Evolutionary conservation across 1,140 invertebrate species (phyloP), one percentile per base, ranked within the genome.

Genomic region (Drosophila lacertosa): DNA sequence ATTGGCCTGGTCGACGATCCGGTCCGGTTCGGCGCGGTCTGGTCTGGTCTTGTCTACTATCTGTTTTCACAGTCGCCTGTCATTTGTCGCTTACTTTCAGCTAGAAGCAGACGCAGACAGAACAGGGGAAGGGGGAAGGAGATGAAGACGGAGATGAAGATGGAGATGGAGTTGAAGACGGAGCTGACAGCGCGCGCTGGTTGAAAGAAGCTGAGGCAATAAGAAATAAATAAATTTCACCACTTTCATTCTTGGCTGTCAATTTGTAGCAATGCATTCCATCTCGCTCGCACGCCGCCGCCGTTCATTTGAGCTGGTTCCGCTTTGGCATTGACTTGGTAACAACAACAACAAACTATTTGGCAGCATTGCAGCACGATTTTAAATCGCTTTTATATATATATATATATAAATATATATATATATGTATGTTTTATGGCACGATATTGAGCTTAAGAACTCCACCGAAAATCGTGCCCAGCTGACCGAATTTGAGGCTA

Each of bases 221-320:
- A 59, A 67, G 51, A 71, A 57, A 69, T 57, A 74, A 59, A 75
- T 72, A 73, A 77, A 75, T 77, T 77, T 77, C 75, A 77, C 75
- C 72, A 77, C 75, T 77, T 77, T 77, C 72, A 77, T 77, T 77
- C 75, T 77, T 77, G 74, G 54, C 67, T 77, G 72, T 75, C 75
- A 64, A 77, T 77, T 77, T 77, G 55, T 75, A 58, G 45, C 47
- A 62, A 20, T 26, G 45, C 32, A 40, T 45, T 35, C 26, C 26
- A 3, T 50, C 45, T 33, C 33, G 18, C 13, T 35, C 48, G 22
- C 20, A 13, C 9, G 42, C 18, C 40, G 10, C 18, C 18, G 26
- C 6, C 26, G n/a, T n/a, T n/a, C 47, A 35, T 69, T 42, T 48
- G 54, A 66, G 57, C 50, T 53, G 74, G 70, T 76, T 75, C 70